Base-by-base conservation (phyloP, 2,797 vertebrate species). In the Rallus crepitans region DNA sequence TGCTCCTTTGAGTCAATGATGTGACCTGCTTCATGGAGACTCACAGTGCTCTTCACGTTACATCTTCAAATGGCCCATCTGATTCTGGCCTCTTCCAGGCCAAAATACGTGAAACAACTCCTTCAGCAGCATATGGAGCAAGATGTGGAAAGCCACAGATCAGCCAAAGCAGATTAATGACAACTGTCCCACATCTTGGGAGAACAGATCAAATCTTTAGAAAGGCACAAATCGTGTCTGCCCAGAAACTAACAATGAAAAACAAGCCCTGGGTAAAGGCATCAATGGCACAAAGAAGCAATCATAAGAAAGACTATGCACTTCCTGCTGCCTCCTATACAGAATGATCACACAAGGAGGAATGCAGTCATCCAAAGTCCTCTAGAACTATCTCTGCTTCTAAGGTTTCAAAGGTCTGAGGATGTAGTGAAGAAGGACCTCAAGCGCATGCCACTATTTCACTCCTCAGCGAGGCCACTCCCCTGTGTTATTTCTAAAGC, bases 401-500 rank as follows among this genome's bases (percentile, higher is more conserved):
- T 25, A 69, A 65, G 21, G 12, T 75, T 65, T 45, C 31, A 23
- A 18, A 53, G 28, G 33, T 28, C 40, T 35, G 27, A 50, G 16
- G 17, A 53, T 3, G 18, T 8, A 4, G 11, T 35, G 9, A 66
- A 30, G 35, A 60, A 91, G 56, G 35, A 89, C 30, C 63, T 76
- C 70, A 33, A 76, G 63, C 1, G 0, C 59, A 59, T 75, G 53
- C 28, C 2, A 0, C 20, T 40, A 33, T 40, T 53, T 56, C 28
- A 30, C 47, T 63, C 48, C 59, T 55, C 65, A 47, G 30, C 3
- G 11, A 80, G 33, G 7, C 35, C 66, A 57, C 56, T 70, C 16
- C 23, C 12, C 27, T 13, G 6, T 0, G 0, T 33, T 70, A 85
- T 1, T 70, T 7, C 55, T 33, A n/a, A 87, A 91, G 48, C 16